These are phyloP conservation scores for Branchipolynoe longqiensis DNA, from an alignment of 2,888 invertebrate genomes.

Conservation along the genomic window DNA sequence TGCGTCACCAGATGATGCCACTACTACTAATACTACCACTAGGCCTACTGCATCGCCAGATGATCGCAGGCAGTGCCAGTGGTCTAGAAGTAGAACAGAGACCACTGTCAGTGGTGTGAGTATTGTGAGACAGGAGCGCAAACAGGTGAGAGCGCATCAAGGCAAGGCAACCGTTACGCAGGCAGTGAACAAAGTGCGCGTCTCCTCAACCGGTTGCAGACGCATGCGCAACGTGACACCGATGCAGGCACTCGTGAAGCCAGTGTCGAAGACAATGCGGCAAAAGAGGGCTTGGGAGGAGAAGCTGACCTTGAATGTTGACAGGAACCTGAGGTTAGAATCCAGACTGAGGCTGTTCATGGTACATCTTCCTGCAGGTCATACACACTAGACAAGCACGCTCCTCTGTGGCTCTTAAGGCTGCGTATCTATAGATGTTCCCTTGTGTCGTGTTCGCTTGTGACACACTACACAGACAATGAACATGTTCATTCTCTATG, in stretches of 20 bases:
- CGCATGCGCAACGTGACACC: conserved; percentile 39
- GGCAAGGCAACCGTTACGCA: conserved; percentile 29
- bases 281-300: conserved; percentile 40
- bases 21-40: too few species aligned
- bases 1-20: too few species aligned
- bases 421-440: too few species aligned
- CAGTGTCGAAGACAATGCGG: conserved; percentile 1
- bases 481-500: too few species aligned
- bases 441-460: too few species aligned
- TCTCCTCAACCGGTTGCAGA: not conserved
- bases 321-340: conserved; percentile 10
- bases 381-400: not conserved
- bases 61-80: too few species aligned
- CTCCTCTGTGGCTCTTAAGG: not conserved
- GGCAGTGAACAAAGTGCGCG: conserved; percentile 37
- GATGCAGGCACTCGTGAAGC: conserved; percentile 18
- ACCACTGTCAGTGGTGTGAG: too few species aligned
- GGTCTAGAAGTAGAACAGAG: too few species aligned
- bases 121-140: not conserved
- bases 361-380: conserved; percentile 7
- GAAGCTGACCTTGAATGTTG: not conserved
- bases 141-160: not conserved
- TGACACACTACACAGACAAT: too few species aligned
- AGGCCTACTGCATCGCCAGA: too few species aligned
- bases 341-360: conserved; percentile 26